Base-by-base conservation (phyloP, 2,888 invertebrate species). In the Taphrorychus bicolor region DNA sequence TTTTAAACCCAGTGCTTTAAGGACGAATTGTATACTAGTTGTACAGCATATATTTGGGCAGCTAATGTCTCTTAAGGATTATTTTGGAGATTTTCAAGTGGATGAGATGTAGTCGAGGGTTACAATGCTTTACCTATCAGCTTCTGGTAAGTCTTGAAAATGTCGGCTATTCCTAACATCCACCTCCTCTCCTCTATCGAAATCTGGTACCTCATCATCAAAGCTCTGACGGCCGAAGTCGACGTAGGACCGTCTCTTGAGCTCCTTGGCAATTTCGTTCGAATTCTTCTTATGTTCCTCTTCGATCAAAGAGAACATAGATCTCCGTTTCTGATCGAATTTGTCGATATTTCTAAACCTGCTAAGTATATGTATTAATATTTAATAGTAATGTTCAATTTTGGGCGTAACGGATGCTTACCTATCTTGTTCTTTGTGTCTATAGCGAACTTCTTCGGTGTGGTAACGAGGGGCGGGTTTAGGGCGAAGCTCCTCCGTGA, bases 201-300 rank as follows among this genome's bases (percentile, higher is more conserved):
- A 56, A 32, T 56, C 18, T 84, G 83, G 54, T 85, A 77, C 72
- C 14, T 60, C 63, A 18, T 69, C 56, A 45, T 64, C 40, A 23
- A 58, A 56, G 42, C 56, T 56, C 22, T 60, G 64, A 24, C 61
- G 61, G 5, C 41, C 61, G n/a, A 59, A 62, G 19, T 83, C 84
- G 72, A 84, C 76, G 73, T 83, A 83, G 0, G 83, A 83, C 19
- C 84, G 73, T 9, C 84, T 75, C 69, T 84, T 84, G 58, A 84
- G 76, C 71, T 85, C 85, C 69, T 82, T 83, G 0, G 84, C 84
- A 21, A 84, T 82, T 72, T 84, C 84, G 71, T 79, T 81, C 0
- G 83, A 84, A 70, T 81, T 83, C 56, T 81, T 78, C 63, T 81
- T 77, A 70, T 83, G 83, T 52, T 84, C 84, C 45, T 84, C 84